phyloP scores from a whole-genome alignment of 2,797 vertebrate genomes.

The Danio albolineatus region DNA sequence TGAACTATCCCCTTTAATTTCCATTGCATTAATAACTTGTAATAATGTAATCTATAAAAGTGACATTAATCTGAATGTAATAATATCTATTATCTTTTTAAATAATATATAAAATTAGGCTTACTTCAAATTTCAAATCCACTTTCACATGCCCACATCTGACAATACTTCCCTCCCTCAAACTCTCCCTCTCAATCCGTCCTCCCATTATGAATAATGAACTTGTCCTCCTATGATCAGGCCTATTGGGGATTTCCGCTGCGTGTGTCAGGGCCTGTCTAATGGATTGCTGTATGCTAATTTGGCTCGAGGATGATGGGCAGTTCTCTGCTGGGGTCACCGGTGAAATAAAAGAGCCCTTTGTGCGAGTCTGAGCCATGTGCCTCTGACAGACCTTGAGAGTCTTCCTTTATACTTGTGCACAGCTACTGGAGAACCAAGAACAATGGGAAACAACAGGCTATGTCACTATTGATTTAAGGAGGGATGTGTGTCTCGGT shows the following conservation, averaged over 20 bases:
- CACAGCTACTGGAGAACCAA: slow-evolving; percentile 43
- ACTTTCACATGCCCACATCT: too few species aligned
- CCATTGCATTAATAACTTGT: too few species aligned
- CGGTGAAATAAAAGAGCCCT: slow-evolving; percentile 52
- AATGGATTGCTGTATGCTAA: slow-evolving; percentile 56
- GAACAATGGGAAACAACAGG: slow-evolving; percentile 49
- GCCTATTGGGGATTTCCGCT: slow-evolving; percentile 54
- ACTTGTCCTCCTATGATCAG: slow-evolving; percentile 58
- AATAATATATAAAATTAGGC: too few species aligned
- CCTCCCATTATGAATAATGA: slow-evolving; percentile 55
- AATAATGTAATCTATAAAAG: too few species aligned
- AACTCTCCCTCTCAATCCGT: slow-evolving; percentile 15
- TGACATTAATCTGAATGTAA: too few species aligned
- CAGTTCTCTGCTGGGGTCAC: slow-evolving; percentile 54
- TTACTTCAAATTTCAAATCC: too few species aligned
- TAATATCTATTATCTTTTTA: too few species aligned
- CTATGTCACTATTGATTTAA: slow-evolving; percentile 47
- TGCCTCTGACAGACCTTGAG: slow-evolving; percentile 61
- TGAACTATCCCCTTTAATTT: too few species aligned
- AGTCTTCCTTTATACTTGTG: slow-evolving; percentile 51
- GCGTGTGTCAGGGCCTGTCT: slow-evolving; percentile 56
- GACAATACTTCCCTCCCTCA: not conserved
- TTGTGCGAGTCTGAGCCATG: slow-evolving; percentile 48
- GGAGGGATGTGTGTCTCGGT: slow-evolving; percentile 45
- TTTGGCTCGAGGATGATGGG: slow-evolving; percentile 52